These are phyloP conservation scores for Gallinago paraguaiae DNA, from an alignment of 2,113 vertebrate genomes.

Conservation along the genomic window DNA sequence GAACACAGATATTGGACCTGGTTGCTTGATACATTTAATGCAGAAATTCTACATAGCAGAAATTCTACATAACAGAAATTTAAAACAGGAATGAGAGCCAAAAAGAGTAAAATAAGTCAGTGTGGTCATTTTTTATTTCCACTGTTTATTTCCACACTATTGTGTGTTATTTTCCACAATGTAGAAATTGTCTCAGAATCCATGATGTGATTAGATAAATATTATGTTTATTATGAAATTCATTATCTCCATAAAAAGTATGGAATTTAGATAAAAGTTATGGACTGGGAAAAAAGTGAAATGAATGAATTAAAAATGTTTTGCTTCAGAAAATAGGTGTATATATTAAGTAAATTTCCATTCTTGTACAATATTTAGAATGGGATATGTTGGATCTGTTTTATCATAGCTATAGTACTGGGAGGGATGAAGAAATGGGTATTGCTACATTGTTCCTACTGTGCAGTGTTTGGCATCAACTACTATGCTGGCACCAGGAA, in stretches of 20 bases:
- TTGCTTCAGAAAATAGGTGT: not conserved
- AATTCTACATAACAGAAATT: not conserved
- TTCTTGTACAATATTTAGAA: not conserved
- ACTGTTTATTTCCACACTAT: not conserved
- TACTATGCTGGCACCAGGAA: not conserved
- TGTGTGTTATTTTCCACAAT: not conserved
- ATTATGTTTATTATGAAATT: not conserved
- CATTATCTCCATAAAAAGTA: not conserved
- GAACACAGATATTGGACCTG: not conserved
- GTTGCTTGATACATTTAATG: not conserved
- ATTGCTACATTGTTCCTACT: not conserved
- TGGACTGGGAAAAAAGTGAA: not conserved
- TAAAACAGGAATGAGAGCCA: not conserved
- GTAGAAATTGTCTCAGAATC: not conserved
- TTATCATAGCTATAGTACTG: not conserved
- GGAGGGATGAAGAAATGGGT: not conserved
- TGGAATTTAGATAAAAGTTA: not conserved
- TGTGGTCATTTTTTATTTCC: rapidly evolving
- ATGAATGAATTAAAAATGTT: not conserved
- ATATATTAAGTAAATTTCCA: not conserved
- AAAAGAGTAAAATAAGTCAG: not conserved
- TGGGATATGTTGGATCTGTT: not conserved
- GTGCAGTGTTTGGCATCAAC: not conserved
- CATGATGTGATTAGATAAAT: not conserved
- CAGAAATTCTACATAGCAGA: not conserved